Conservation (phyloP, 2,797 vertebrate species). For the Varecia variegata region DNA sequence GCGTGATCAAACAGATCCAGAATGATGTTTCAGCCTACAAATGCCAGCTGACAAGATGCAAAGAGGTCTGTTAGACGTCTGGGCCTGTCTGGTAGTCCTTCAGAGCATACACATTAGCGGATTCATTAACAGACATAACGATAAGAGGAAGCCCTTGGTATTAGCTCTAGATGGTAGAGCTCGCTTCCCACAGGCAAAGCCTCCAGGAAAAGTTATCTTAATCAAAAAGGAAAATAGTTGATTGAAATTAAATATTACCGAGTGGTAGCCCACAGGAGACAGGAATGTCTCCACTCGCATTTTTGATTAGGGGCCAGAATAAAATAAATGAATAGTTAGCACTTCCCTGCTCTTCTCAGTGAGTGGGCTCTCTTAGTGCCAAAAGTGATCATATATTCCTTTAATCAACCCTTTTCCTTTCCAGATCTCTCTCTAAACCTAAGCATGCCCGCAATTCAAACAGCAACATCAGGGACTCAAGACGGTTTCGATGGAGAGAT, state of each 20-base stretch:
- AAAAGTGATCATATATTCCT: neutral
- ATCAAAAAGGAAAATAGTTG: conserved; percentile 55
- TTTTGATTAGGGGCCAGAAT: conserved; percentile 10
- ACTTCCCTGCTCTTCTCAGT: neutral
- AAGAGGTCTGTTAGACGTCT: neutral
- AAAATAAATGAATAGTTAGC: neutral
- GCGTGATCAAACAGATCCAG: neutral
- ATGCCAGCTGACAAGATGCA: neutral
- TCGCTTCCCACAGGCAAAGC: conserved; percentile 21
- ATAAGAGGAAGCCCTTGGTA: neutral
- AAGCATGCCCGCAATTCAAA: neutral
- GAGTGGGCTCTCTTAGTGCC: neutral
- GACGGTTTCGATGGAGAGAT: neutral
- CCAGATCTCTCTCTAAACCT: neutral
- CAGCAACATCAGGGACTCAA: neutral
- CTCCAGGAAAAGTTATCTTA: conserved; percentile 46
- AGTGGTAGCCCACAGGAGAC: neutral
- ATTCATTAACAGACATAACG: neutral
- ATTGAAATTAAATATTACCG: conserved; percentile 51
- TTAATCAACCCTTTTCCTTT: neutral
- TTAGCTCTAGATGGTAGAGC: neutral
- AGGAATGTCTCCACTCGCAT: neutral
- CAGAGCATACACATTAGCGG: neutral
- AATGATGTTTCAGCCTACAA: conserved; percentile 21
- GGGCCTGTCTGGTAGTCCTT: neutral